These are phyloP conservation scores for Alethe diademata DNA, from an alignment of 2,113 vertebrate genomes.

Conservation along the genomic window DNA sequence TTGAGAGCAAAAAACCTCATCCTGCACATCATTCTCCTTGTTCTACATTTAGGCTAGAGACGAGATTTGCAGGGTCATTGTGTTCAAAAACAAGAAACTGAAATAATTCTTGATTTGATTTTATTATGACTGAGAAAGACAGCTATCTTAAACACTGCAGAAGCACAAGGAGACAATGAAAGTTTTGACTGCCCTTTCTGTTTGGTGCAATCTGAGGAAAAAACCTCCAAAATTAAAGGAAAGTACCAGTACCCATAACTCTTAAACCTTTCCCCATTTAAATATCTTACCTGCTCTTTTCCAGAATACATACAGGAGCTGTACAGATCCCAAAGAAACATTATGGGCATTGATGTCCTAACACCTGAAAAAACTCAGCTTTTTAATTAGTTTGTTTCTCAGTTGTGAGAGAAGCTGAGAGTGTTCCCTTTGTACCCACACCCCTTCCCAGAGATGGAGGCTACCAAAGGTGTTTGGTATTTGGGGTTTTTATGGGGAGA, in stretches of 20 bases:
- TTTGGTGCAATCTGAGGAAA: background rate
- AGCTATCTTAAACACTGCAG: background rate
- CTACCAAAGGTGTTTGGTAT: background rate
- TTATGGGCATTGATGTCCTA: background rate
- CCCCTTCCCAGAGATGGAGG: background rate
- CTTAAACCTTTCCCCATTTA: background rate
- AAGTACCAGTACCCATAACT: background rate
- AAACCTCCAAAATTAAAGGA: background rate
- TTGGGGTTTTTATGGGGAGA: background rate
- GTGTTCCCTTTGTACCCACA: background rate
- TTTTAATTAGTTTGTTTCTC: background rate
- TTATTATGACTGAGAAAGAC: background rate
- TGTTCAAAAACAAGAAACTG: background rate
- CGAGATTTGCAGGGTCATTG: background rate
- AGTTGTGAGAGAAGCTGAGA: background rate
- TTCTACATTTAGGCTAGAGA: background rate
- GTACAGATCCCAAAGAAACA: background rate
- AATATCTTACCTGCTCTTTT: background rate
- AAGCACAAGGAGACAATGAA: background rate
- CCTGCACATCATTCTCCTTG: fast-evolving
- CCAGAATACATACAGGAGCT: background rate
- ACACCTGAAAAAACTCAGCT: background rate
- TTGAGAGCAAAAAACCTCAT: background rate
- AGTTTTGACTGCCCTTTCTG: background rate
- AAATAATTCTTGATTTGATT: background rate